Evolutionary conservation across 2,113 vertebrate species (phyloP).

Genomic region (Dipodomys merriami): DNA sequence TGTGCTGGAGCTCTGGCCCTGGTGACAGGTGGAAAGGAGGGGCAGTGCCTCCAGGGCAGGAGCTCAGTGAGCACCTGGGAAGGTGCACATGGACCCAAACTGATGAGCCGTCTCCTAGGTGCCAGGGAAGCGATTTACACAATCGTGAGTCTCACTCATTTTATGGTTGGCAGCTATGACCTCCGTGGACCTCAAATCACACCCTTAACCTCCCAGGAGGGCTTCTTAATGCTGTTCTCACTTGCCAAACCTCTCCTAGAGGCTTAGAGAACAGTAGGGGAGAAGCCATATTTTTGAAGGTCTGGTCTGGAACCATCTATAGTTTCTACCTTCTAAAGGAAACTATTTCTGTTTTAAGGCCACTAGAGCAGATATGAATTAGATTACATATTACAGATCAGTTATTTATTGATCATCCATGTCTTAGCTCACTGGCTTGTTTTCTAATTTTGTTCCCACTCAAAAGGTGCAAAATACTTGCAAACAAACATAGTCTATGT

Average conservation of each 20-base stretch:
- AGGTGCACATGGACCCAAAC: fast-evolving
- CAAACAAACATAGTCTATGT: not conserved
- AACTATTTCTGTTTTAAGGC: not conserved
- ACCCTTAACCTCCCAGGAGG: not conserved
- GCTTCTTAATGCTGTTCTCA: not conserved
- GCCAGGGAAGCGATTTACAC: fast-evolving
- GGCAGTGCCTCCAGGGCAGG: not conserved
- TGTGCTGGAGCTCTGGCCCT: not conserved
- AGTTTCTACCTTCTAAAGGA: too few relatives aligned
- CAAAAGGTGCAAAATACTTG: not conserved
- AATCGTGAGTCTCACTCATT: fast-evolving
- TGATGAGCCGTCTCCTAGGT: fast-evolving
- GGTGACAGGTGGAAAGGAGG: not conserved
- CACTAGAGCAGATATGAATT: not conserved
- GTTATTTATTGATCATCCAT: not conserved
- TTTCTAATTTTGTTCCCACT: not conserved
- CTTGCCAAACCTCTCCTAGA: not conserved
- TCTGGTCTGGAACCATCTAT: not conserved
- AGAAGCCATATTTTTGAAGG: not conserved
- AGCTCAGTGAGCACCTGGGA: fast-evolving
- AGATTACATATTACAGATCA: not conserved
- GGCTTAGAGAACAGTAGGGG: not conserved
- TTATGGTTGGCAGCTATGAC: too few relatives aligned
- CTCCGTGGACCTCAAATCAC: too few relatives aligned
- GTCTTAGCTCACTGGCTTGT: not conserved